Base-by-base conservation (phyloP, 2,113 vertebrate genomes). In the Podarcis raffonei region DNA sequence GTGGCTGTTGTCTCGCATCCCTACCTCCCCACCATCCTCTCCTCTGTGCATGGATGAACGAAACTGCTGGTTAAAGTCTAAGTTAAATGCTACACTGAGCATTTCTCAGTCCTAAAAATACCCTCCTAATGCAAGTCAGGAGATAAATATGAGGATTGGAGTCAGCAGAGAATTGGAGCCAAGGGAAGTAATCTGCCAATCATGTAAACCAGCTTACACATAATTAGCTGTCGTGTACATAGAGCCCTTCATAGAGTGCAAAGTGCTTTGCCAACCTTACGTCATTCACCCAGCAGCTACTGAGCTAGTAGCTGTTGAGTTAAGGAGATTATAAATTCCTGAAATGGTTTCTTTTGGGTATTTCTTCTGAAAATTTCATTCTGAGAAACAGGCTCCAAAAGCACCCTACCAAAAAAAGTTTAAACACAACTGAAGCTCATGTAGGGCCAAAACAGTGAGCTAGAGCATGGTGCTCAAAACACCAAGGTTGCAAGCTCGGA, bases 11-110 rank as follows among this genome's bases (percentile, higher is more conserved):
- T 84, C 39, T 84, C 53, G 77, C 74, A 89, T 82, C 30, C 48
- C 57, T 88, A 59, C 57, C 8, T 32, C 53, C 71, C 42, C 77
- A 86, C 16, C 27, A 53, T 2, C 11, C 37, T 89, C 71, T 35
- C 48, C 15, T 32, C 37, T 66, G 32, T 53, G 37, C 12, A 88
- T 5, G 3, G 68, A 90, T 72, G 76, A 91, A 90, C 87, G n/a
- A 66, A 27, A 88, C 79, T 75, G 32, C 35, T 76, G 68, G 35
- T 48, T 74, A 75, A 87, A 75, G 59, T 68, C 62, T 30, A 72
- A 62, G 30, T 82, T 65, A 65, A 75, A 65, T 75, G 35, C 57
- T 65, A 82, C 3, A 62, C 16, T 76, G 27, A 48, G 59, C 27
- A 42, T 48, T 20, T 62, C 53, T 23, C 39, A 35, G 27, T 74